phyloP scores from a whole-genome alignment of 2,888 invertebrate species.

The Hemistola chrysoprasaria region DNA sequence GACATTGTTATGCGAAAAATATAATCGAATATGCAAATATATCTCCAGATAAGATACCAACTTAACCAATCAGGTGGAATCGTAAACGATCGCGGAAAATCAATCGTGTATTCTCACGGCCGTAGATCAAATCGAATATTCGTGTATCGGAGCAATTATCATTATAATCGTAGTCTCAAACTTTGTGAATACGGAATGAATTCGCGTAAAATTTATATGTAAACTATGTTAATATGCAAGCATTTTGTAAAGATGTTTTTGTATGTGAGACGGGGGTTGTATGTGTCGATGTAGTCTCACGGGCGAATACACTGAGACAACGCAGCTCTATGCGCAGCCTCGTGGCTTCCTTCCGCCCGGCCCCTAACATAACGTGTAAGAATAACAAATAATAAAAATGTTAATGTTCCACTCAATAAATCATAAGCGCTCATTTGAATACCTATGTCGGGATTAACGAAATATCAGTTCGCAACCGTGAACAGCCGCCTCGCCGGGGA shows the following conservation, averaged over 20 bases:
- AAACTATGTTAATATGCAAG: slow-evolving; percentile 78
- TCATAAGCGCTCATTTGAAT: slow-evolving; percentile 81
- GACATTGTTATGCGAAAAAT: slow-evolving; percentile 29
- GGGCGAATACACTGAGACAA: slow-evolving; percentile 77
- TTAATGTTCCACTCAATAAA: slow-evolving; percentile 83
- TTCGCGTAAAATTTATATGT: slow-evolving; percentile 81
- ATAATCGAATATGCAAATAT: slow-evolving; percentile 55
- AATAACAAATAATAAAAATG: slow-evolving; percentile 84
- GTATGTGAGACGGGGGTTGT: slow-evolving; percentile 54
- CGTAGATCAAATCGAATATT: slow-evolving; percentile 73
- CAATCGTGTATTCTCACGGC: slow-evolving; percentile 77
- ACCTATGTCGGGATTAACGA: slow-evolving; percentile 76
- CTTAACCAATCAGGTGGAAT: slow-evolving; percentile 58
- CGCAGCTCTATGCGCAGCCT: slow-evolving; percentile 46
- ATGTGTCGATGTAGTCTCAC: slow-evolving; percentile 70
- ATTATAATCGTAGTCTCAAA: slow-evolving; percentile 72
- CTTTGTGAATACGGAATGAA: slow-evolving; percentile 71
- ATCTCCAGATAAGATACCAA: slow-evolving; percentile 45
- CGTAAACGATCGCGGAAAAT: slow-evolving; percentile 69
- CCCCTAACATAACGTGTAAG: slow-evolving; percentile 76
- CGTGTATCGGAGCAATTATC: slow-evolving; percentile 76
- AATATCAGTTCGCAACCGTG: slow-evolving; percentile 66
- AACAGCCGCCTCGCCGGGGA: slow-evolving; percentile 41
- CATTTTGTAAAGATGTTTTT: slow-evolving; percentile 67
- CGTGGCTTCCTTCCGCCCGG: slow-evolving; percentile 82